phyloP scores from a whole-genome alignment of 2,888 invertebrate genomes.

The Brachynemurus nebulosus region DNA sequence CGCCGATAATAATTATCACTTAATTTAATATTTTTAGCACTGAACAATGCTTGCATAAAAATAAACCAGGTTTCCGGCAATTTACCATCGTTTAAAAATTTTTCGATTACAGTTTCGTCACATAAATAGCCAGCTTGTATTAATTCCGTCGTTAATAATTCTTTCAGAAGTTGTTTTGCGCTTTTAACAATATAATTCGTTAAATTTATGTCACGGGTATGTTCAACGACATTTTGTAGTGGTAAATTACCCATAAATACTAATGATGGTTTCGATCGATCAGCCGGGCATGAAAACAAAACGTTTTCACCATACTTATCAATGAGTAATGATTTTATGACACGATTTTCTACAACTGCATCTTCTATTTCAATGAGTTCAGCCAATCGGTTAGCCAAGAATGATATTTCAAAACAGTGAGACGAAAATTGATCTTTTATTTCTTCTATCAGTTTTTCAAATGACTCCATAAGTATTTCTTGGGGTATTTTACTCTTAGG shows the following conservation, averaged over 20 bases:
- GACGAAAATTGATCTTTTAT: slow-evolving; percentile 13
- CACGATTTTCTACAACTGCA: slow-evolving; percentile 10
- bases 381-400: slow-evolving; percentile 12
- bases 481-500: slow-evolving; percentile 9
- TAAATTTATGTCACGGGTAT: slow-evolving; percentile 5
- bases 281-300: slow-evolving; percentile 13
- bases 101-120: slow-evolving; percentile 14
- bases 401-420: slow-evolving; percentile 14
- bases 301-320: slow-evolving; percentile 13
- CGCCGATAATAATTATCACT: slow-evolving; percentile 12
- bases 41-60: slow-evolving; percentile 12
- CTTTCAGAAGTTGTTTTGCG: slow-evolving; percentile 7
- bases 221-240: slow-evolving; percentile 5
- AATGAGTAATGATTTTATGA: slow-evolving; percentile 13
- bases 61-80: slow-evolving; percentile 11
- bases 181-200: slow-evolving; percentile 4
- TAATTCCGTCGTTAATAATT: slow-evolving; percentile 10
- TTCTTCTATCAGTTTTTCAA: slow-evolving; percentile 15
- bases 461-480: slow-evolving; percentile 11
- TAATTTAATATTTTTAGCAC: slow-evolving; percentile 9
- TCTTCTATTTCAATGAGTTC: slow-evolving; percentile 13
- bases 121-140: slow-evolving; percentile 8
- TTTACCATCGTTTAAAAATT: slow-evolving; percentile 4
- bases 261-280: slow-evolving; percentile 15
- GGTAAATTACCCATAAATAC: slow-evolving; percentile 13